These are phyloP conservation scores for Leuciscus waleckii DNA, from an alignment of 2,797 vertebrate genomes.

Conservation along the genomic window DNA sequence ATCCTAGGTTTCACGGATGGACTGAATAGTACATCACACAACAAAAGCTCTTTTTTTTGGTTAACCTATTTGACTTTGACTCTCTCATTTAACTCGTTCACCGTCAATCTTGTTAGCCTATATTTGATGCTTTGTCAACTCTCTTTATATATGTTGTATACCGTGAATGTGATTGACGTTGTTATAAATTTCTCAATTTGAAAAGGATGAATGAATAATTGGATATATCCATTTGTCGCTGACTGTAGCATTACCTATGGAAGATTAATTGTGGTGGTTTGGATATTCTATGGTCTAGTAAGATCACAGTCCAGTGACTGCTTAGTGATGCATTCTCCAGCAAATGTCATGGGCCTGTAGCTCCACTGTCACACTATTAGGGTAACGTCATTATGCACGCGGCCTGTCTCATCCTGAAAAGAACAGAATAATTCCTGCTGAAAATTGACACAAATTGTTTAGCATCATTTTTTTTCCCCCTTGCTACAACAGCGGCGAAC, in stretches of 20 bases:
- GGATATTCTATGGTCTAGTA: constrained; percentile 55
- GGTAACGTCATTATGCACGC: constrained; percentile 84
- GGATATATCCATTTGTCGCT: constrained; percentile 54
- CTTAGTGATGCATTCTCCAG: constrained; percentile 84
- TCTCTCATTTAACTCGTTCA: background rate
- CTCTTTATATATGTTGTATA: background rate
- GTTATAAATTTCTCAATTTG: constrained; percentile 46
- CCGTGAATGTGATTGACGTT: constrained; percentile 34
- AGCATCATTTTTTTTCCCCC: constrained; percentile 75
- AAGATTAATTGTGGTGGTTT: constrained; percentile 59
- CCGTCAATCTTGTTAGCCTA: background rate
- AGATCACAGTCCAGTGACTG: constrained; percentile 78
- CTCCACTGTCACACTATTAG: constrained; percentile 84
- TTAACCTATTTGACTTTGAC: background rate
- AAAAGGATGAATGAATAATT: constrained; percentile 58
- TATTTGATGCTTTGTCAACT: constrained; percentile 9
- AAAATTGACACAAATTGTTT: constrained; percentile 85
- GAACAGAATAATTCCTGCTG: constrained; percentile 83
- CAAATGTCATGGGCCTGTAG: constrained; percentile 82
- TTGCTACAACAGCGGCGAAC: constrained; percentile 66
- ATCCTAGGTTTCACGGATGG: background rate
- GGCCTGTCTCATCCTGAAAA: constrained; percentile 76
- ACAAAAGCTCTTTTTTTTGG: background rate
- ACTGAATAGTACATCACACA: background rate
- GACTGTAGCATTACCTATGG: constrained; percentile 50